Percentiles rank a stretch among this genome's conserved stretches.
phyloP scores from a whole-genome alignment of 2,888 invertebrate genomes.

The Ectemnius lituratus region DNA sequence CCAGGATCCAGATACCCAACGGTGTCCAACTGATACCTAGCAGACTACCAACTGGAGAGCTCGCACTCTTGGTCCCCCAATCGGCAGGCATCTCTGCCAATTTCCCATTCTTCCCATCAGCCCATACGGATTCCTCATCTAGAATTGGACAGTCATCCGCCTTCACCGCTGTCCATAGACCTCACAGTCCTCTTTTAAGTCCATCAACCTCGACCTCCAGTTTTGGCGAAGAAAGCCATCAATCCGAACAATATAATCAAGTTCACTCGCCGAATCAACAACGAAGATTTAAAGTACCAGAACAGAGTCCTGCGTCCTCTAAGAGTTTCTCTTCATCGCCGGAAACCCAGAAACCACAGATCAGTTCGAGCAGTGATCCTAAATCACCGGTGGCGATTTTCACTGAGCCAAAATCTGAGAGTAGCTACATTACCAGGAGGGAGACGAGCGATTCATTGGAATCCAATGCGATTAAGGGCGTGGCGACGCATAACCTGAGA shows the following conservation, averaged over 20 bases:
- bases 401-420: conserved; percentile 59
- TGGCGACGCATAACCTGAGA: conserved; percentile 54
- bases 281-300: conserved; percentile 65
- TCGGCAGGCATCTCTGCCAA: conserved; percentile 78
- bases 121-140: conserved; percentile 63
- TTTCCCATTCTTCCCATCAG: conserved; percentile 78
- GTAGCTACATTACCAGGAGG: conserved; percentile 2
- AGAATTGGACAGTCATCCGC: conserved; percentile 72
- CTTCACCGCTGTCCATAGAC: conserved; percentile 77
- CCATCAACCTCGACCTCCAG: conserved; percentile 86
- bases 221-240: conserved; percentile 80
- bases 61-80: conserved; percentile 83
- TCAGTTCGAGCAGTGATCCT: conserved; percentile 73
- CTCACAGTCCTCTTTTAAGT: conserved; percentile 85
- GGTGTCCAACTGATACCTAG: conserved; percentile 84
- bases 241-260: conserved; percentile 63
- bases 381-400: conserved; percentile 65
- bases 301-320: conserved; percentile 66
- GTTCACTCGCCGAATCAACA: conserved; percentile 62
- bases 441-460: conserved; percentile 27
- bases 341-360: conserved; percentile 74
- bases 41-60: conserved; percentile 83
- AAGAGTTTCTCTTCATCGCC: conserved; percentile 70
- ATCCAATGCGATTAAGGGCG: conserved; percentile 23
- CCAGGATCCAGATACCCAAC: conserved; percentile 81